A percentile compares a stretch with the other conserved stretches of the same genome.
These are phyloP conservation scores for Hydropsyche betteni DNA, from an alignment of 2,888 invertebrate species.

Conservation along the genomic window DNA sequence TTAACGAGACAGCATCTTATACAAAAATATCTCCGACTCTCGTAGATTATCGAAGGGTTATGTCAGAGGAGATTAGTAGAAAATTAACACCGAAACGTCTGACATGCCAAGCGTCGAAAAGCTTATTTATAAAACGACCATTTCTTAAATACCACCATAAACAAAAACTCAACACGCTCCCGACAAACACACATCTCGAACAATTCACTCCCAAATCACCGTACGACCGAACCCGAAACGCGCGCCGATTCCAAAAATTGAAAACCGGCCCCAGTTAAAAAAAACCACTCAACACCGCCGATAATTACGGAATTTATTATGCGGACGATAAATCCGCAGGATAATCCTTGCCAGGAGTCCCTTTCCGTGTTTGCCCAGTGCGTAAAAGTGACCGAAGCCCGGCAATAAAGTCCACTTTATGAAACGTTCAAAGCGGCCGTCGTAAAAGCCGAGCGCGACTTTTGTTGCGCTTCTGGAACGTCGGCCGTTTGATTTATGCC, in stretches of 20 bases:
- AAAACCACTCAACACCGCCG: too few relatives aligned
- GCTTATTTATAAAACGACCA: slow-evolving; percentile 21
- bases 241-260: too few relatives aligned
- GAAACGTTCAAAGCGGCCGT: slow-evolving; percentile 20
- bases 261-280: too few relatives aligned
- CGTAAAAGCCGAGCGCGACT: slow-evolving; percentile 10
- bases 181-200: neutral
- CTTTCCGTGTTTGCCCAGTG: neutral
- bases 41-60: slow-evolving; percentile 21
- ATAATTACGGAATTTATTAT: too few relatives aligned
- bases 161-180: neutral
- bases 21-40: neutral
- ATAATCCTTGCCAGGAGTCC: too few relatives aligned
- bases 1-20: too few relatives aligned
- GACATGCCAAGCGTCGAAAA: neutral
- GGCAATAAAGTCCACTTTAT: slow-evolving; percentile 19
- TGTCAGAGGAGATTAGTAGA: slow-evolving; percentile 21
- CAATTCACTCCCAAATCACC: neutral
- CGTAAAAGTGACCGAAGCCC: slow-evolving; percentile 14
- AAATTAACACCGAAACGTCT: slow-evolving; percentile 20
- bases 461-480: slow-evolving; percentile 27
- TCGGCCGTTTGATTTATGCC: slow-evolving; percentile 8
- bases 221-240: too few relatives aligned
- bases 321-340: too few relatives aligned
- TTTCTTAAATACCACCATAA: slow-evolving; percentile 9